phyloP scores from a whole-genome alignment of 2,888 invertebrate species.

The Galeruca laticollis region DNA sequence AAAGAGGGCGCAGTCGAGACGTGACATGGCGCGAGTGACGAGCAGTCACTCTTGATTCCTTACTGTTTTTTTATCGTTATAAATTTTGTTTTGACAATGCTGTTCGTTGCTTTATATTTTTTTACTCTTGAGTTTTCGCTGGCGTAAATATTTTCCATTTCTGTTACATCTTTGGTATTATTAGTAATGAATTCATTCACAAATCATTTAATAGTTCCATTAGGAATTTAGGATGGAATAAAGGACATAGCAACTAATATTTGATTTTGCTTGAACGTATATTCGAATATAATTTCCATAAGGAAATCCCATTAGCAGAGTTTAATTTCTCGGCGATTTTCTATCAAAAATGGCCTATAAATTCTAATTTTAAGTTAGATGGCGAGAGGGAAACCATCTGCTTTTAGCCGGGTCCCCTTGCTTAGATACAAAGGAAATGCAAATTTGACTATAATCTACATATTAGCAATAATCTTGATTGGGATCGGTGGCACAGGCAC shows the following conservation, averaged over 20 bases:
- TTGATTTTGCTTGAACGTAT: neutral
- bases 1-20: too few relatives aligned
- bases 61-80: too few relatives aligned
- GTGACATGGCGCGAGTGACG: too few relatives aligned
- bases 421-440: slow-evolving; percentile 56
- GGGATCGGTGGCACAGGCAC: slow-evolving; percentile 42
- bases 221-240: neutral
- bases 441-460: slow-evolving; percentile 58
- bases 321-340: slow-evolving; percentile 10
- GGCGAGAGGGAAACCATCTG: slow-evolving; percentile 51
- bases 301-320: slow-evolving; percentile 13
- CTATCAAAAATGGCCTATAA: slow-evolving; percentile 39
- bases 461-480: slow-evolving; percentile 61
- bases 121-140: too few relatives aligned
- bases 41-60: too few relatives aligned
- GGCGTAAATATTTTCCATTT: too few relatives aligned
- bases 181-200: too few relatives aligned
- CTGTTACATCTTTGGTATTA: too few relatives aligned
- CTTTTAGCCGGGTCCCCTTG: slow-evolving; percentile 38
- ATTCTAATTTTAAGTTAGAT: slow-evolving; percentile 44
- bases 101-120: too few relatives aligned
- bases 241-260: neutral
- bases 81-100: too few relatives aligned
- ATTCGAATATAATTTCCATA: slow-evolving; percentile 7
- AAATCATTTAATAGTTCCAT: neutral